These are phyloP conservation scores for Microcebus ravelobensis DNA, from an alignment of 2,113 vertebrate species.

Conservation along the genomic window DNA sequence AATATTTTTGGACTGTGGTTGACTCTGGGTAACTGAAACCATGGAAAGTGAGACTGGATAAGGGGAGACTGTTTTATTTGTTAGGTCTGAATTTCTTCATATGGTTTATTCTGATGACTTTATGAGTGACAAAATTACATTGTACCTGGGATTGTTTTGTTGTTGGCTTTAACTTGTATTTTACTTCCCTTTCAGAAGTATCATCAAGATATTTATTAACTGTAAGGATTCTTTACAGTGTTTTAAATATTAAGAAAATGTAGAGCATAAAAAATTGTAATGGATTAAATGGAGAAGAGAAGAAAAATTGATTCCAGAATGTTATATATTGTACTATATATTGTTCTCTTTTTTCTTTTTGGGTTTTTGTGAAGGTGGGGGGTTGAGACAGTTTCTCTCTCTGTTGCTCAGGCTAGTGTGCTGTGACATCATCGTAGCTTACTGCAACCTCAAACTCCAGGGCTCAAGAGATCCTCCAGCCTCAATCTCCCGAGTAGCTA, in stretches of 20 bases:
- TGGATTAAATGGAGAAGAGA: background rate
- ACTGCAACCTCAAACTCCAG: no score
- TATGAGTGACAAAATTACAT: background rate
- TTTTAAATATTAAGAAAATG: conserved; percentile 20
- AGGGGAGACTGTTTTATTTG: background rate
- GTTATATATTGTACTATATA: background rate
- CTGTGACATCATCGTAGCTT: no score
- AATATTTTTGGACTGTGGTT: background rate
- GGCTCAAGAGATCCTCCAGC: no score
- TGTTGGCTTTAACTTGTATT: background rate
- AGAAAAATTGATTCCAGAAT: background rate
- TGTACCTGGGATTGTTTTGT: background rate
- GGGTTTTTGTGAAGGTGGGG: no score
- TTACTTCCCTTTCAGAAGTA: background rate
- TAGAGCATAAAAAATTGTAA: background rate
- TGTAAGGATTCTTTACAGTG: background rate
- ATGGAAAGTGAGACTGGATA: background rate
- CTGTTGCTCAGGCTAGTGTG: no score
- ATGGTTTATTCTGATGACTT: background rate
- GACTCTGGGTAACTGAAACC: background rate
- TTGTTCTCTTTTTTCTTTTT: background rate
- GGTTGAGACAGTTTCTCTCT: background rate
- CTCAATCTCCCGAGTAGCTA: no score
- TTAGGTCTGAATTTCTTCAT: background rate
- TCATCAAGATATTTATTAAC: background rate